Base-by-base conservation (phyloP, 2,113 vertebrate genomes). In the Eurypyga helias region DNA sequence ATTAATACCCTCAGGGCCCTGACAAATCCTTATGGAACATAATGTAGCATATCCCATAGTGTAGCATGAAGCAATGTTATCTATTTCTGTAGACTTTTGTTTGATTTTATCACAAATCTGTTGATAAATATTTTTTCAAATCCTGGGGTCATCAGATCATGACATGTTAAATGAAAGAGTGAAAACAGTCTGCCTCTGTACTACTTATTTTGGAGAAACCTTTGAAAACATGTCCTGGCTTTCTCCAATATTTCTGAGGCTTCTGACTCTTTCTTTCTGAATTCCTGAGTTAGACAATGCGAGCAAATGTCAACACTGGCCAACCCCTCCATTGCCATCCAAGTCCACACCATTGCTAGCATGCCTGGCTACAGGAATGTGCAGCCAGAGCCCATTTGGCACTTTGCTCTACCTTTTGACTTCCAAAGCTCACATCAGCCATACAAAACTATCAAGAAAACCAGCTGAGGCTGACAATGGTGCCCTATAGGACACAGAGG, bases 391-490 rank as follows among this genome's bases (percentile, higher is more conserved):
- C 75, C 79, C 80, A 18, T 76, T 55, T 86, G 90, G 21, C 73
- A 19, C 52, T 54, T 51, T 11, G 70, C 48, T 94, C 61, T 54
- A 5, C 71, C 87, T 72, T 94, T 76, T 76, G 76, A 83, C 94
- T 95, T 80, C 31, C 76, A 80, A 71, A 91, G 43, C 62, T 80
- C 80, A 29, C 75, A 89, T 67, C 61, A 82, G 2, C 8, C n/a
- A 8, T 31, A 79, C 48, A 86, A 86, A 91, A 10, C 48, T 29
- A 6, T 18, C 57, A 79, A 13, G 66, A 76, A 64, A 93, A 49
- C 28, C 92, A 91, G 62, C 72, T 91, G 91, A 94, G 70, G 71
- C 75, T 83, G 92, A 62, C 89, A 85, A 62, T 28, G 57, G 87
- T 62, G 80, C 70, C 61, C 21, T 11, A 18, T 1, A 29, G 52